Evolutionary conservation across 2,888 invertebrate species (phyloP).

Genomic region (Ptilodon capucinus): DNA sequence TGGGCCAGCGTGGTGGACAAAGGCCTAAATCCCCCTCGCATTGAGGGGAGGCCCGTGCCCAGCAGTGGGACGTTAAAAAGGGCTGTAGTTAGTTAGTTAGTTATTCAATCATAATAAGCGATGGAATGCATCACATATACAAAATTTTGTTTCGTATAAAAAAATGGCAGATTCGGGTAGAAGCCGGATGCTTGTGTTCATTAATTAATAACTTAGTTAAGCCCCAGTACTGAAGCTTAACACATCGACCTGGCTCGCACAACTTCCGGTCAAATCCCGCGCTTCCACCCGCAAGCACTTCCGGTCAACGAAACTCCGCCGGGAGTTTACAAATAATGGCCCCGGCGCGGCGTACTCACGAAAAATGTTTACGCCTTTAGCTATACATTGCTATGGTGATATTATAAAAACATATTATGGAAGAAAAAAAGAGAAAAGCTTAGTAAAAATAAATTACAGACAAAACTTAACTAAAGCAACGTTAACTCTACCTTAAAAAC

Average conservation of each 20-base stretch:
- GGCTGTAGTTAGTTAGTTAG: no score
- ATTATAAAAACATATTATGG: no score
- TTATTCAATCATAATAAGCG: no score
- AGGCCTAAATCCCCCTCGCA: no score
- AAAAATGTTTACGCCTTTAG: background rate
- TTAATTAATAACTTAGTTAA: slow-evolving; percentile 78
- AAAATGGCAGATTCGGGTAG: slow-evolving; percentile 46
- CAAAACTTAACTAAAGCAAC: no score
- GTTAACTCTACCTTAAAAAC: slow-evolving; percentile 17
- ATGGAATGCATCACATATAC: no score
- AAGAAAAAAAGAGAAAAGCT: no score
- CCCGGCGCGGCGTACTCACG: no score
- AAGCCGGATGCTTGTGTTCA: slow-evolving; percentile 61
- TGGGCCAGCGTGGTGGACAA: no score
- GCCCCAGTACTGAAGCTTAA: slow-evolving; percentile 68
- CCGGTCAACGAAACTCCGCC: slow-evolving; percentile 69
- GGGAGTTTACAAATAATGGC: slow-evolving; percentile 48
- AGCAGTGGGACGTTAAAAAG: no score
- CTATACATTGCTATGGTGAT: no score
- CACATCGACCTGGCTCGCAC: slow-evolving; percentile 66
- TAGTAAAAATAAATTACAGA: background rate
- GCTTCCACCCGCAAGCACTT: slow-evolving; percentile 66
- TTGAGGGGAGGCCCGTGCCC: no score
- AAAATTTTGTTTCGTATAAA: slow-evolving; percentile 21
- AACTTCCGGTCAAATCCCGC: slow-evolving; percentile 77